Base-by-base conservation (phyloP, 2,797 vertebrate genomes). In the Coregonus suidteri region DNA sequence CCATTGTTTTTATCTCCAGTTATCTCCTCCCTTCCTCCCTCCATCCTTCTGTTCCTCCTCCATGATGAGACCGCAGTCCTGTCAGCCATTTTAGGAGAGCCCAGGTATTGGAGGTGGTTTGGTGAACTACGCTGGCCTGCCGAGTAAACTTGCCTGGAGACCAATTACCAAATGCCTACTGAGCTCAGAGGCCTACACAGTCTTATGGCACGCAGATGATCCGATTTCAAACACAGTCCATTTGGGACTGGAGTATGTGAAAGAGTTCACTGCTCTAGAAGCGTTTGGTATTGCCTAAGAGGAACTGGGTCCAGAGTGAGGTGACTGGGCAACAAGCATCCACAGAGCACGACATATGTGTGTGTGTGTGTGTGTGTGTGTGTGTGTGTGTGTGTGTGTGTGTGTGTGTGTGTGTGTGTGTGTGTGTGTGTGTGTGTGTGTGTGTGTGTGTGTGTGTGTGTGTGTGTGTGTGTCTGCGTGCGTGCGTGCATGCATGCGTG, bases 1-100 rank as follows among this genome's bases (percentile, higher is more conserved):
- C 86, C 91, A 90, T 95, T 95, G 94, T 95, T 96, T 96, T 96
- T 96, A 96, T 91, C 95, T 95, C 95, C 93, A 93, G 95, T 93
- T 96, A 96, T 96, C 90, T 76, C 90, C 75, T 75, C 56, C 64
- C 77, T 74, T 65, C 73, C 67, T 20, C 52, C 54, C 34, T 37
- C 31, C 15, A 9, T 30, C 15, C 72, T 53, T 78, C 67, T 34
- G 47, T 71, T 73, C 77, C 62, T 54, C 15, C 78, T 62, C 53
- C 75, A 30, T 81, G 80, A 80, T 81, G 9, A 71, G 65, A 76
- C 53, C n/a, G 74, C 41, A 41, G 79, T 79, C 79, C 74, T 72
- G 75, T 71, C 77, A 78, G 80, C 78, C 75, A 78, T 67, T 71
- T 88, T 81, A 79, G 76, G 74, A 81, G 67, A 64, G 6, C 30